These are phyloP conservation scores for Oligia latruncula DNA, from an alignment of 2,888 invertebrate species.

Conservation along the genomic window DNA sequence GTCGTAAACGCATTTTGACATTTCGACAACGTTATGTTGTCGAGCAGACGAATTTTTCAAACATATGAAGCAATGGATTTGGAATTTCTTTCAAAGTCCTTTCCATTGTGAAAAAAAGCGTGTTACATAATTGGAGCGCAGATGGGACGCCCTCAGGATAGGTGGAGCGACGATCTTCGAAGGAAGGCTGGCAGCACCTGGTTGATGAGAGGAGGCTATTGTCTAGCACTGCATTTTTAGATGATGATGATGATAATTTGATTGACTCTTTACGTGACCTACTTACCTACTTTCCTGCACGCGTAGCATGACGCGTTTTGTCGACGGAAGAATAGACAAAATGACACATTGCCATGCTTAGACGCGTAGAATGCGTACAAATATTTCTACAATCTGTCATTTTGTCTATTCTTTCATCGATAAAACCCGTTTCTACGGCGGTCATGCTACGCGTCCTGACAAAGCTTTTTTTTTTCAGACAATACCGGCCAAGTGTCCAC, in stretches of 20 bases:
- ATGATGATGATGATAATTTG: neutral
- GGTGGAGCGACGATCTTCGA: neutral
- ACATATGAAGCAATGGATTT: no score
- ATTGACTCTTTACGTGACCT: neutral
- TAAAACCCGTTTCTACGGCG: no score
- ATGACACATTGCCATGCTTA: no score
- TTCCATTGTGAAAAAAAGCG: neutral
- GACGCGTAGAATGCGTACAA: no score
- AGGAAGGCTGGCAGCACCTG: neutral
- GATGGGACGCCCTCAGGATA: neutral
- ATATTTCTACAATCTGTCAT: no score
- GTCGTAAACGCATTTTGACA: neutral
- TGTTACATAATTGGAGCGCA: no score
- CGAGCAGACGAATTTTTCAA: neutral
- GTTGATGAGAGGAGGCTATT: neutral
- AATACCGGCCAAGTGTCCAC: accelerated
- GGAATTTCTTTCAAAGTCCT: neutral
- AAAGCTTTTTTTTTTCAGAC: neutral
- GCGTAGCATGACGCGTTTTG: no score
- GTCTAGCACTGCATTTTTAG: neutral
- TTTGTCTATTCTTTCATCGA: no score
- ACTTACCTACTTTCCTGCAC: no score
- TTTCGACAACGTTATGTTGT: neutral
- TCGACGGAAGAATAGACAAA: no score
- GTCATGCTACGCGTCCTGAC: no score